Percentiles rank a stretch among this genome's conserved stretches.
These are phyloP conservation scores for Matsumurasca onukii DNA, from an alignment of 1,140 invertebrate species.

Conservation along the genomic window DNA sequence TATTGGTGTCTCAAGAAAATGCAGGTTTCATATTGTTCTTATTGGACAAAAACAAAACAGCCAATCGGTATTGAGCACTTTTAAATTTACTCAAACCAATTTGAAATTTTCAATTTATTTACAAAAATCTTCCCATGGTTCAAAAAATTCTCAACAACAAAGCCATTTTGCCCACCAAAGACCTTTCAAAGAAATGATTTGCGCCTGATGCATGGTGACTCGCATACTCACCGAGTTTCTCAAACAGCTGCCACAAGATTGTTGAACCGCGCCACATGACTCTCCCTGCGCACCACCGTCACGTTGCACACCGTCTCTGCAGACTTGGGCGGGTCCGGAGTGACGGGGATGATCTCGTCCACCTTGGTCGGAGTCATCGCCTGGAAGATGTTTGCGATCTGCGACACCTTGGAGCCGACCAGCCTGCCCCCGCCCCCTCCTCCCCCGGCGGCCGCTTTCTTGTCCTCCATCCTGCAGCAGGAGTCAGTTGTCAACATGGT, in stretches of 20 bases:
- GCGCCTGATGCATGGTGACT: no score
- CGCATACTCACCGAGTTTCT: conserved; percentile 73
- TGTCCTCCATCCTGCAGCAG: conserved; percentile 62
- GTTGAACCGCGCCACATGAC: conserved; percentile 87
- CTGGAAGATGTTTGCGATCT: conserved; percentile 89
- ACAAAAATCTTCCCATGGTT: no score
- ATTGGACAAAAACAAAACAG: no score
- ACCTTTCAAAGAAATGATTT: no score
- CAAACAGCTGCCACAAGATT: conserved; percentile 90
- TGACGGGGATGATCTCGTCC: conserved; percentile 26
- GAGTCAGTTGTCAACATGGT: no score
- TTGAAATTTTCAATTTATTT: no score
- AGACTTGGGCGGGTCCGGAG: conserved; percentile 22
- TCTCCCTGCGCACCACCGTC: conserved; percentile 82
- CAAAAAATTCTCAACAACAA: no score
- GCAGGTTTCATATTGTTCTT: no score
- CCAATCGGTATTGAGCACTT: no score
- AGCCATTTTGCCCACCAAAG: no score
- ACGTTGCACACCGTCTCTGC: conserved; percentile 55
- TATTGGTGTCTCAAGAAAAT: no score
- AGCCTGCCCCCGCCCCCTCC: conserved; percentile 48
- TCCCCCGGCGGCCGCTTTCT: conserved; percentile 62
- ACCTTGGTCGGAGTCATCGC: conserved; percentile 34
- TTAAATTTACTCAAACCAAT: no score
- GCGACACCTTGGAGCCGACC: conserved; percentile 80